A percentile compares a stretch with the other conserved stretches of the same genome.
These are phyloP conservation scores for Ylistrum balloti DNA, from an alignment of 1,140 invertebrate genomes.

Conservation along the genomic window DNA sequence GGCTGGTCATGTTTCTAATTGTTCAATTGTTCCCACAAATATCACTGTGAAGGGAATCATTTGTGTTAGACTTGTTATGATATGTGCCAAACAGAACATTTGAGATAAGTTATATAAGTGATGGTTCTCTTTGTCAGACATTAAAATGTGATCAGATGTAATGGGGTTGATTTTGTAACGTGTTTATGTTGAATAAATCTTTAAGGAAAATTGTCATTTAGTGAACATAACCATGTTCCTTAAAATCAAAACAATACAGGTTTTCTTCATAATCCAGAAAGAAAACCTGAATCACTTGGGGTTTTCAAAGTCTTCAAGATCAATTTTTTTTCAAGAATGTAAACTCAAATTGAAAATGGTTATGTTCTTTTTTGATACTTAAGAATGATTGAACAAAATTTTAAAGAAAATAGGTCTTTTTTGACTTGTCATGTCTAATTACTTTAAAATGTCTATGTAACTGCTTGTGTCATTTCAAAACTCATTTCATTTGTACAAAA, in stretches of 20 bases:
- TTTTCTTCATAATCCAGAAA: no score
- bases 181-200: no score
- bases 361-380: neutral
- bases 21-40: neutral
- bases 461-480: neutral
- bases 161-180: neutral
- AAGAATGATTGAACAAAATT: neutral
- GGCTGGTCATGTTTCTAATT: neutral
- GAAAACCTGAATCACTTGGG: no score
- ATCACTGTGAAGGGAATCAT: neutral
- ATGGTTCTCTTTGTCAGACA: neutral
- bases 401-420: neutral
- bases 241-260: neutral
- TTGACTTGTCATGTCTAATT: neutral
- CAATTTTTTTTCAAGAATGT: neutral
- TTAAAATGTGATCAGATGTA: neutral
- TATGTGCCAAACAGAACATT: slow-evolving; percentile 13
- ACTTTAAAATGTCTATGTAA: neutral
- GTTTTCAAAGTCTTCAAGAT: no score
- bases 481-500: slow-evolving; percentile 17
- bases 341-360: neutral
- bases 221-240: no score
- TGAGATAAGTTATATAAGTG: neutral
- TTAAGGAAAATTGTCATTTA: no score
- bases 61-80: slow-evolving; percentile 8